These are phyloP conservation scores for Drosophila quadrilineata DNA, from an alignment of 1,140 invertebrate genomes.

Conservation along the genomic window DNA sequence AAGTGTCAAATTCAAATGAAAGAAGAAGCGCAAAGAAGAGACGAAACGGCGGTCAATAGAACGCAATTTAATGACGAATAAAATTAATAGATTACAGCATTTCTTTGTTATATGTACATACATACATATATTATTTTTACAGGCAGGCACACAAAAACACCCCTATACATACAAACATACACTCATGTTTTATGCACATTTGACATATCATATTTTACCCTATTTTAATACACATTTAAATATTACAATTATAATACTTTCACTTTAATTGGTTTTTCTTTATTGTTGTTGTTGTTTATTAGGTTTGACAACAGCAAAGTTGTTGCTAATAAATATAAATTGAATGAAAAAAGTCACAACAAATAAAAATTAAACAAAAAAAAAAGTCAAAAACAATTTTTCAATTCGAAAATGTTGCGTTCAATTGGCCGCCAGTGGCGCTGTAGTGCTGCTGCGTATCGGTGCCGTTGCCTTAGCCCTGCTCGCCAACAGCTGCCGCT, in stretches of 20 bases:
- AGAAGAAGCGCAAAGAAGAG: conserved; percentile 1
- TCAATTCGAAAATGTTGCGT: conserved; percentile 77
- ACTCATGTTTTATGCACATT: conserved; percentile 37
- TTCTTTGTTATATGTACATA: conserved; percentile 1
- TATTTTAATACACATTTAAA: too few relatives aligned
- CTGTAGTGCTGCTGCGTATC: conserved; percentile 76
- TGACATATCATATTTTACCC: too few relatives aligned
- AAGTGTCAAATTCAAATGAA: conserved; percentile 9
- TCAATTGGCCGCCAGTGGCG: conserved; percentile 78
- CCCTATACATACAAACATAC: conserved; percentile 2
- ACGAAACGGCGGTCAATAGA: conserved; percentile 36
- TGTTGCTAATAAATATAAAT: conserved; percentile 47
- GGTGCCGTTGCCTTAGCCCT: conserved; percentile 47
- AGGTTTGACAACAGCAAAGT: conserved; percentile 61
- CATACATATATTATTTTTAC: neutral
- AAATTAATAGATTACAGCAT: neutral
- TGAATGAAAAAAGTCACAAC: too few relatives aligned
- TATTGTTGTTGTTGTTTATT: conserved; percentile 79
- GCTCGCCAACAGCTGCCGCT: conserved; percentile 40
- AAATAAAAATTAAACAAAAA: conserved; percentile 11
- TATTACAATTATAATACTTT: too few relatives aligned
- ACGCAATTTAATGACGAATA: conserved; percentile 23
- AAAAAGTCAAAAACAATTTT: conserved; percentile 4
- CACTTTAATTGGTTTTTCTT: conserved; percentile 57
- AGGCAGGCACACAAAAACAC: neutral